Base-by-base conservation (phyloP, 2,113 vertebrate species). In the Laterallus jamaicensis region DNA sequence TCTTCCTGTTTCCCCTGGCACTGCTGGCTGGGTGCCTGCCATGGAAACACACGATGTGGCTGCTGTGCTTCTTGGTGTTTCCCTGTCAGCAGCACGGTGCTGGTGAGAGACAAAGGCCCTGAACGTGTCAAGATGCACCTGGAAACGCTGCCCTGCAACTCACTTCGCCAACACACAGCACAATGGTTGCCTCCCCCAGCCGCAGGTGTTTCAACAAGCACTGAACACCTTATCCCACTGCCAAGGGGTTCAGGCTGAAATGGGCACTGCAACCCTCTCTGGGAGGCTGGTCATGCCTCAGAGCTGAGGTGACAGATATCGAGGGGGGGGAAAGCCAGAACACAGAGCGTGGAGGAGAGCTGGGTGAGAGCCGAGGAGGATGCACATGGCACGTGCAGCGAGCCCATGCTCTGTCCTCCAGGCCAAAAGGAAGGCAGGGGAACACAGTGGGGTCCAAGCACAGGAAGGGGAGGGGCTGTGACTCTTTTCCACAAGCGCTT, bases 151-250 rank as follows among this genome's bases (percentile, higher is more conserved):
- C 26, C 85, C 13, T 0, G 29, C 64, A 17, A 83, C 75, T 90
- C 86, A 66, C 12, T 1, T 29, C 3, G 15, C 26, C 17, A 0
- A 1, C 84, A 93, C 86, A 70, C 60, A 93, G 96, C 79, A 96
- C 96, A 94, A 90, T 35, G 83, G 88, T 9, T 66, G 40, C 40
- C 55, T 58, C 60, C 76, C 60, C 32, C 0, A 50, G 77, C 83
- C 35, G 76, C 95, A 97, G 96, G 88, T 97, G 96, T 92, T 94
- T 88, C 95, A 97, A 95, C 95, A 97, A 93, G 68, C 2, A 0
- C 94, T 77, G 90, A 82, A 59, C 95, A 81, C 86, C 44, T 56
- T 16, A 79, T 6, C 75, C 88, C 59, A 5, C 10, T 64, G 92
- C 90, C 94, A 77, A 73, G 82, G 86, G 88, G 26, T 13, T 3